These are phyloP conservation scores for Tribolium castaneum DNA, from an alignment of 1,140 invertebrate species.

Conservation along the genomic window DNA sequence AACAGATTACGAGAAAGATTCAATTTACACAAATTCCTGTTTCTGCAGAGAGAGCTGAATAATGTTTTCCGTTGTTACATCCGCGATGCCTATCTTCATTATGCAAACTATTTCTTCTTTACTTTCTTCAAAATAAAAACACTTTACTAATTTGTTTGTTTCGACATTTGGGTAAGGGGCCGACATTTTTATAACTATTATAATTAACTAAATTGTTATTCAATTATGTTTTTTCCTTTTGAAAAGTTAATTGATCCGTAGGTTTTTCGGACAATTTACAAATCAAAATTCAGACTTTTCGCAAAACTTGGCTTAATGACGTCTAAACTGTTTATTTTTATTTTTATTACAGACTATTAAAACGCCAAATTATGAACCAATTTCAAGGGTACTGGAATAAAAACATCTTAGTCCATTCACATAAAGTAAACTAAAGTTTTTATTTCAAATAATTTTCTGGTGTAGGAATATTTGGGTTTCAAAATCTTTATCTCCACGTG, in stretches of 20 bases:
- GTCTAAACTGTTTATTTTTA: neutral
- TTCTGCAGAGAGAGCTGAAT: constrained; percentile 7
- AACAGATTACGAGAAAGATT: constrained; percentile 10
- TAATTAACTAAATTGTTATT: neutral
- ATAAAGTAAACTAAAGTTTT: neutral
- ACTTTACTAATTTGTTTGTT: constrained; percentile 10
- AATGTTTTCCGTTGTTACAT: constrained; percentile 22
- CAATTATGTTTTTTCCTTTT: neutral
- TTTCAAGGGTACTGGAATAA: neutral
- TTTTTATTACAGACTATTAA: neutral
- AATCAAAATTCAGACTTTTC: neutral
- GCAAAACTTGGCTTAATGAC: neutral
- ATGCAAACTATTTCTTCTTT: neutral
- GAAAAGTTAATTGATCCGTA: neutral
- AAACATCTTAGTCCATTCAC: neutral
- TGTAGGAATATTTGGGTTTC: neutral
- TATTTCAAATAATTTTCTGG: neutral
- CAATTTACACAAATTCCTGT: constrained; percentile 14
- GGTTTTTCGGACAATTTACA: neutral
- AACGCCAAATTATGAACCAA: neutral
- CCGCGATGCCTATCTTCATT: constrained; percentile 11
- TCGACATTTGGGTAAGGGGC: neutral
- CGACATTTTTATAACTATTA: neutral
- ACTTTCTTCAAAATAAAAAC: neutral
- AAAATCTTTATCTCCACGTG: neutral